Evolutionary conservation across 2,888 invertebrate genomes (phyloP).

Genomic region (Spilarctia lutea): DNA sequence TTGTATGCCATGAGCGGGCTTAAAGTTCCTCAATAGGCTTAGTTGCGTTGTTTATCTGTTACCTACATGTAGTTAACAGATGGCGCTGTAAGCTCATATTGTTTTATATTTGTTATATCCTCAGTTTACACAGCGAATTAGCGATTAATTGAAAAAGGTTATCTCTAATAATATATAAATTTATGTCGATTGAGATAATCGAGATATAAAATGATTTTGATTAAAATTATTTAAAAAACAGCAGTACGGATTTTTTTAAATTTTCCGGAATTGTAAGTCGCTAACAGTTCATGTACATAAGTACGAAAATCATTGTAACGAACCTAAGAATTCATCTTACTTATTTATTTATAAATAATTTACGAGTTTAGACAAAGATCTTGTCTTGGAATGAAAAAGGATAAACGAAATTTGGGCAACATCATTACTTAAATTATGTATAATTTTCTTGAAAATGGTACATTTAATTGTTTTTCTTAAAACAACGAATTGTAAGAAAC

Average conservation of each 20-base stretch:
- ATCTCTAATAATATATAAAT: neutral
- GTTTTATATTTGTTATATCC: neutral
- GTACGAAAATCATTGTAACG: neutral
- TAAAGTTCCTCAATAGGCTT: slow-evolving; percentile 14
- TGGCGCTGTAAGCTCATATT: slow-evolving; percentile 6
- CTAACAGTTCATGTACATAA: neutral
- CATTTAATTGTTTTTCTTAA: neutral
- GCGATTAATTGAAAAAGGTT: neutral
- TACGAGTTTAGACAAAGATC: neutral
- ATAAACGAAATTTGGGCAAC: neutral
- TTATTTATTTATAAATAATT: neutral
- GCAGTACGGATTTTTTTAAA: neutral
- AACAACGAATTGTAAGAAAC: neutral
- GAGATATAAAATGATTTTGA: neutral
- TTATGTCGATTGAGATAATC: neutral
- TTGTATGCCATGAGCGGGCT: slow-evolving; percentile 9
- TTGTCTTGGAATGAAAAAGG: neutral
- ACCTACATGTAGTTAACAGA: slow-evolving; percentile 4
- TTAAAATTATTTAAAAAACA: neutral
- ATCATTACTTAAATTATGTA: neutral
- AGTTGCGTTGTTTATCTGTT: slow-evolving; percentile 9
- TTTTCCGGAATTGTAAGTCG: too few relatives aligned
- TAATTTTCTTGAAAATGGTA: neutral
- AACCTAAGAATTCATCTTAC: neutral
- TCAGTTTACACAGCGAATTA: neutral